phyloP scores from a whole-genome alignment of 2,888 invertebrate species.

The Dendrolimus houi region DNA sequence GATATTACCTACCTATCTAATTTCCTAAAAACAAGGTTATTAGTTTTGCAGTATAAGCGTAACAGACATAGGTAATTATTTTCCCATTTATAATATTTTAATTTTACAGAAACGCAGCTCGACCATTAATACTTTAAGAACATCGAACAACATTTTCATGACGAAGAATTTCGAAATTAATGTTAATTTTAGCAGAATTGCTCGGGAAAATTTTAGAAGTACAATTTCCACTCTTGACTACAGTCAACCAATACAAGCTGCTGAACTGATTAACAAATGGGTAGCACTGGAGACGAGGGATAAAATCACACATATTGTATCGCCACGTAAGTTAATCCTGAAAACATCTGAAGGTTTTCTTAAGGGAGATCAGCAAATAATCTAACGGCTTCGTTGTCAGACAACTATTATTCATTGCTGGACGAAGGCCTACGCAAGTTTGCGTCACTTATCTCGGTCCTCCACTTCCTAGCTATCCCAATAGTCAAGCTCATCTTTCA shows the following conservation, averaged over 20 bases:
- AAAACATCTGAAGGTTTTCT: too few species aligned
- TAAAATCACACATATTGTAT: slow-evolving; percentile 78
- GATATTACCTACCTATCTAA: too few species aligned
- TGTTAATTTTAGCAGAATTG: slow-evolving; percentile 37
- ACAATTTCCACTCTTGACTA: slow-evolving; percentile 77
- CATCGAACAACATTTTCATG: slow-evolving; percentile 54
- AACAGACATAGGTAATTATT: too few species aligned
- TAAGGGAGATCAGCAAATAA: too few species aligned
- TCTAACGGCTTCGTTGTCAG: too few species aligned
- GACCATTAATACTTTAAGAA: slow-evolving; percentile 38
- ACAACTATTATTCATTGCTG: too few species aligned
- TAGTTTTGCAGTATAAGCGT: too few species aligned
- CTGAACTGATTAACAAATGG: slow-evolving; percentile 82
- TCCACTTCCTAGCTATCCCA: too few species aligned
- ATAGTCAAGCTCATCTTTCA: too few species aligned
- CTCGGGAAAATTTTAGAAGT: slow-evolving; percentile 65
- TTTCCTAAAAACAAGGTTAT: too few species aligned
- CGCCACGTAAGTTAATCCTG: slow-evolving; percentile 58
- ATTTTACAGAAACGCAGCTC: slow-evolving; percentile 47
- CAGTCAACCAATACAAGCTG: slow-evolving; percentile 52
- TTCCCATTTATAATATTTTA: not conserved
- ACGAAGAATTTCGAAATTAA: slow-evolving; percentile 41
- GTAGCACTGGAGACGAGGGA: slow-evolving; percentile 80
- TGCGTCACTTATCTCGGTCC: too few species aligned
- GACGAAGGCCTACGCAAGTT: too few species aligned